Evolutionary conservation across 2,113 vertebrate species (phyloP).

Genomic region (Pantherophis guttatus): DNA sequence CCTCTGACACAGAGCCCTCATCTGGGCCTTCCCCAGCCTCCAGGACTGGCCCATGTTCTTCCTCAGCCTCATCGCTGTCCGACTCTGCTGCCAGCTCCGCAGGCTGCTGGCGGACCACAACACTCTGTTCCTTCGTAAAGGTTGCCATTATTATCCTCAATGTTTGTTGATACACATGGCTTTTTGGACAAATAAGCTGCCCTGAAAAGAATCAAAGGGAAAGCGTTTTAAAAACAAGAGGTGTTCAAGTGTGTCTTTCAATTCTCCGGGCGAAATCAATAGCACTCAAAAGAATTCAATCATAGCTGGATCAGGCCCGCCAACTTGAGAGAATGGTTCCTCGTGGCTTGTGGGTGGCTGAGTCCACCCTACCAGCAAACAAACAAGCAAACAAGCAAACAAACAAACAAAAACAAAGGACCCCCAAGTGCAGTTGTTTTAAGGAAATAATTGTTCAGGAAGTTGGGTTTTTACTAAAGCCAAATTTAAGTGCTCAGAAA

Average conservation of each 20-base stretch:
- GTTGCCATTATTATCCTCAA: not conserved
- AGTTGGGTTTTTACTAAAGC: constrained; percentile 90
- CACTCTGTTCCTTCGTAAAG: not conserved
- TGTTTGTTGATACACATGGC: not conserved
- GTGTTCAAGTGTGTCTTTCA: not conserved
- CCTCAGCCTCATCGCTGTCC: too few relatives aligned
- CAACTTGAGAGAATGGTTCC: not conserved
- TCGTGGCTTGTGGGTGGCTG: not conserved
- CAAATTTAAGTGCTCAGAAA: constrained; percentile 91
- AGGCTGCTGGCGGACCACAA: too few relatives aligned
- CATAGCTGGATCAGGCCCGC: not conserved
- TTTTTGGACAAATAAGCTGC: not conserved
- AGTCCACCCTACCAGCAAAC: constrained; percentile 17
- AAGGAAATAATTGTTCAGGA: constrained; percentile 91
- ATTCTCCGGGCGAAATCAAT: not conserved
- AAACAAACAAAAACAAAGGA: not conserved
- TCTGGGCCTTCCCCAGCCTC: too few relatives aligned
- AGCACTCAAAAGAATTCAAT: not conserved
- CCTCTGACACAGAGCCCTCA: too few relatives aligned
- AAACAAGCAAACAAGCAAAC: constrained; percentile 7
- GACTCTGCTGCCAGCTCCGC: too few relatives aligned
- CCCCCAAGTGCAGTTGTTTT: constrained; percentile 48
- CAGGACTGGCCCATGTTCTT: too few relatives aligned
- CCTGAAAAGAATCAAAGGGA: not conserved
- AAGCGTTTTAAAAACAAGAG: not conserved